Conservation (phyloP, 2,888 invertebrate species). For the Brachyopa scutellaris region DNA sequence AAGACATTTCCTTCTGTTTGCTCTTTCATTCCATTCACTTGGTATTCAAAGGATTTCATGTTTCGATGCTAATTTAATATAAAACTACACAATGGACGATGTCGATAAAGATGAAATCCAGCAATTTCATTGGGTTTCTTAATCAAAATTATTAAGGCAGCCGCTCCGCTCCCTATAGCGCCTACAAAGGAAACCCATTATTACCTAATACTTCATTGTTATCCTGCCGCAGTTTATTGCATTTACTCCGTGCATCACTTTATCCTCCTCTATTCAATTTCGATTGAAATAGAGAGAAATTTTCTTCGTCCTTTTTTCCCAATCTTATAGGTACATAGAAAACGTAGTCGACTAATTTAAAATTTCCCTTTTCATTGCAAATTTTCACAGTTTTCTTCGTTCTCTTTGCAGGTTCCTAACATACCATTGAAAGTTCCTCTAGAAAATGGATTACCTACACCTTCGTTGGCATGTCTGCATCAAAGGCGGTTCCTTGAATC, state of each 20-base stretch:
- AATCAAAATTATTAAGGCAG: constrained; percentile 49
- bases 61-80: too few species aligned
- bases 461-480: constrained; percentile 79
- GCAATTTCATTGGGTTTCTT: too few species aligned
- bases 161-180: background rate
- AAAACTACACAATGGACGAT: too few species aligned
- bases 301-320: constrained; percentile 20
- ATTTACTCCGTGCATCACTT: background rate
- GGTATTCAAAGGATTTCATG: too few species aligned
- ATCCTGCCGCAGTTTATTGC: constrained; percentile 56
- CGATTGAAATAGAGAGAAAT: constrained; percentile 8
- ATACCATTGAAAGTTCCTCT: constrained; percentile 79
- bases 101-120: too few species aligned
- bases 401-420: constrained; percentile 80
- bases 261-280: background rate
- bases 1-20: too few species aligned
- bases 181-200: constrained; percentile 3
- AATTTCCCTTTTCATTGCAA: constrained; percentile 46
- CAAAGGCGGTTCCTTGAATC: constrained; percentile 79
- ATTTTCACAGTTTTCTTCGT: constrained; percentile 54
- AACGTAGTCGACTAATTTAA: constrained; percentile 58
- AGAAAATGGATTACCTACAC: constrained; percentile 76
- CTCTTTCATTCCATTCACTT: too few species aligned
- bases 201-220: constrained; percentile 35
- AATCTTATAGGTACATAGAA: constrained; percentile 50